Conservation (phyloP, 1,140 invertebrate genomes). For the Caenorhabditis briggsae region DNA sequence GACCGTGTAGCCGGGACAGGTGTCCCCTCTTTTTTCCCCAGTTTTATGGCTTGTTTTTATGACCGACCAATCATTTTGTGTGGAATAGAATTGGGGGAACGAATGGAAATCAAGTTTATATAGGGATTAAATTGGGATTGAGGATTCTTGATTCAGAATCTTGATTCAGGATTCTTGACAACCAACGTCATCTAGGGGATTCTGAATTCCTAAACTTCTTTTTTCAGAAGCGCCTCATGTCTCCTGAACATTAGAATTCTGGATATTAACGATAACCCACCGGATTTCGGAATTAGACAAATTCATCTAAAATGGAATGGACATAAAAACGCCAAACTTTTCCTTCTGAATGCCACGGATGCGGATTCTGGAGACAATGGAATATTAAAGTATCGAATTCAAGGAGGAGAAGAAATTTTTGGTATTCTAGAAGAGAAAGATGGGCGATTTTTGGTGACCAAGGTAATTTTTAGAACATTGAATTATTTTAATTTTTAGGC, state of each 20-base stretch:
- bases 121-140: too few species aligned
- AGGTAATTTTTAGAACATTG: constrained; percentile 11
- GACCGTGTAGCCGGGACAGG: neutral
- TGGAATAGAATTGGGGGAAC: neutral
- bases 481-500: too few species aligned
- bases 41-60: neutral
- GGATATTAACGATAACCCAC: constrained; percentile 39
- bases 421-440: neutral
- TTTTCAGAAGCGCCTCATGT: constrained; percentile 29
- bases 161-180: too few species aligned
- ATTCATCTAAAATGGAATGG: constrained; percentile 5
- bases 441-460: constrained; percentile 4
- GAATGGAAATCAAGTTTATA: too few species aligned
- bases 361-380: constrained; percentile 1
- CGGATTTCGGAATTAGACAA: neutral
- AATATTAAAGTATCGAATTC: constrained; percentile 20
- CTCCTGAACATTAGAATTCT: constrained; percentile 21
- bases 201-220: neutral
- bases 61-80: neutral
- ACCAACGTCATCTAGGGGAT: too few species aligned
- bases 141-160: too few species aligned
- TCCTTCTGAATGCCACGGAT: constrained; percentile 21
- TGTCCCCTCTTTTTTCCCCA: neutral
- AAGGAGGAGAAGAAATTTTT: neutral
- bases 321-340: neutral